Base-by-base conservation (phyloP, 1,140 invertebrate species). In the Teleogryllus occipitalis region DNA sequence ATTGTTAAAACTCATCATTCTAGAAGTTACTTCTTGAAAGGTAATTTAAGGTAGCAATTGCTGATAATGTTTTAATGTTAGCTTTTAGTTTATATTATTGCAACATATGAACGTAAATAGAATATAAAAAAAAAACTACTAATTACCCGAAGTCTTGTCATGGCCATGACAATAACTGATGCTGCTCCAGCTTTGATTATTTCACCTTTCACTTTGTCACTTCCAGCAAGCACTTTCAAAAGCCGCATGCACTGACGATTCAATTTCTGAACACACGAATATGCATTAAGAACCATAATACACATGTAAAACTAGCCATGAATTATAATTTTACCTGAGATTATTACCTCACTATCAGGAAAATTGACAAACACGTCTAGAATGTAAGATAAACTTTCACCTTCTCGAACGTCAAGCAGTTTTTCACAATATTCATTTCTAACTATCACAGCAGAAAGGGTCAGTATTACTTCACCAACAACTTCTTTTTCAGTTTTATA, bases 391-490 rank as follows among this genome's bases (percentile, higher is more conserved):
- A 93, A 84, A 3, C 92, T 93, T 48, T 93, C 94, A 22, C 90
- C 89, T 81, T 95, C 93, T 77, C 92, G 90, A 10, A 65, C 3
- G 10, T 65, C 54, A 14, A 18, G 10, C 0, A 95, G 92, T 81
- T 91, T 88, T 79, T 93, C 90, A 85, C 96, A 97, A 83, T 96
- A 93, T 85, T 97, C 96, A 84, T 95, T 91, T 65, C 95, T 89
- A 0, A 97, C 95, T 39, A 94, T 89, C 80, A 97, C 85, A 8
- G 90, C 86, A 8, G 93, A 90, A 65, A 96, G 86, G 6, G 95
- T 96, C 4, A 92, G 85, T 84, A 96, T 89, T 49, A 96, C 83
- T 83, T 96, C 94, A 65, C 88, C 88, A 75, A 91, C 86, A 15
- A 91, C 87, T 49, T 83, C 83, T 49, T 83, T 82, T 81, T 90